Base-by-base conservation (phyloP, 2,113 vertebrate species). In the Anolis sagrei region DNA sequence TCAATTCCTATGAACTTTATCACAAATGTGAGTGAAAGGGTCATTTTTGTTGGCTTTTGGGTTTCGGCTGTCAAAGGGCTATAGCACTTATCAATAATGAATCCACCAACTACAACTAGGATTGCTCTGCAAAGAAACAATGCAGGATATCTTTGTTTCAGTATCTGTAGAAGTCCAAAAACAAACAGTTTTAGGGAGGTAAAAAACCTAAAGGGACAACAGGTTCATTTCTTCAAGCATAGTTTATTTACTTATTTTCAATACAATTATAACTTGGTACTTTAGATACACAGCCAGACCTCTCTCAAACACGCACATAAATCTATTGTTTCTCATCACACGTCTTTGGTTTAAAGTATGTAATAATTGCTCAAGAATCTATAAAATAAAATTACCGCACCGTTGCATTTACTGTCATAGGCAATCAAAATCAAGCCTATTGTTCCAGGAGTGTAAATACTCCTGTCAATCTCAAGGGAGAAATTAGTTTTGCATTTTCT, bases 371-470 rank as follows among this genome's bases (percentile, higher is more conserved):
- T 49, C 74, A 27, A 66, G 62, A 73, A 84, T 54, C 13, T 23
- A 11, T 25, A 66, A 76, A 76, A 51, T 18, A 27, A 76, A 16
- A 66, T 76, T 66, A 66, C 3, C 9, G 18, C 29, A 66, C 29
- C 32, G 27, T 44, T 76, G 29, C 9, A n/a, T 76, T 77, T 69
- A 78, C 11, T n/a, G 32, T 44, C 21, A 58, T n/a, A 44, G 51
- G 83, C 44, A n/a, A 61, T 72, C 66, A 72, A 85, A 85, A 85
- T 61, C 76, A 79, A 83, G 18, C 16, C 79, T 51, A 83, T 78
- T 78, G 75, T 78, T 85, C 64, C n/a, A 54, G 25, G 48, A 58
- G 10, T 21, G 18, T 29, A 69, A 39, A 69, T 34, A 48, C 44
- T 69, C 64, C 77, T 70, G 64, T 34, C 75, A 78, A 54, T 70